A percentile compares a stretch with the other conserved stretches of the same genome.
phyloP scores from a whole-genome alignment of 2,888 invertebrate species.

The Tanytarsus gracilentus region DNA sequence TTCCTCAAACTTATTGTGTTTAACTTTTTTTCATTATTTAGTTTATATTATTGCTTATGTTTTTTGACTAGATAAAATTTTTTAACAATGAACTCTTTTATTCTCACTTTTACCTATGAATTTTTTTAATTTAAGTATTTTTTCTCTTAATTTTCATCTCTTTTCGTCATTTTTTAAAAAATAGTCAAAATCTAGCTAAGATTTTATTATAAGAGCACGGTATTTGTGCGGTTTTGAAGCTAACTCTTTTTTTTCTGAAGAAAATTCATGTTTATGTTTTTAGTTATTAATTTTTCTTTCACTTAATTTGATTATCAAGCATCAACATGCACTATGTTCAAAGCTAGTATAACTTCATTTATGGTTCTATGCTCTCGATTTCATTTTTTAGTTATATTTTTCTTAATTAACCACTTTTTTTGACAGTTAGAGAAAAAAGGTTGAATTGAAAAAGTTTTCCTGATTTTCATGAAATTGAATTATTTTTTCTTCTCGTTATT shows the following conservation, averaged over 20 bases:
- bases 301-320: slow-evolving; percentile 20
- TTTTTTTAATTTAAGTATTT: neutral
- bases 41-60: neutral
- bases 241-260: slow-evolving; percentile 18
- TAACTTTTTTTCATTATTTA: slow-evolving; percentile 19
- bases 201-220: slow-evolving; percentile 23
- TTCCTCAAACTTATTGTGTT: neutral
- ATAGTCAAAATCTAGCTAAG: slow-evolving; percentile 25
- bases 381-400: slow-evolving; percentile 1
- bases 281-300: slow-evolving; percentile 8
- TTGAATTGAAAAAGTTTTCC: neutral
- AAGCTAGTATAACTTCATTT: too few species aligned
- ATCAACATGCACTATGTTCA: slow-evolving; percentile 14
- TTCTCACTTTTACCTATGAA: too few species aligned
- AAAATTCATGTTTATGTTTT: slow-evolving; percentile 14
- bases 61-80: slow-evolving; percentile 19
- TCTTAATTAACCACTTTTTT: too few species aligned
- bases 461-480: neutral
- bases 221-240: slow-evolving; percentile 28
- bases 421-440: neutral
- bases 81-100: slow-evolving; percentile 26
- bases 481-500: neutral
- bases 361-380: too few species aligned
- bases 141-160: neutral
- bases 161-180: slow-evolving; percentile 18